These are phyloP conservation scores for Eudorcas thomsonii DNA, from an alignment of 2,113 vertebrate species.

Conservation along the genomic window DNA sequence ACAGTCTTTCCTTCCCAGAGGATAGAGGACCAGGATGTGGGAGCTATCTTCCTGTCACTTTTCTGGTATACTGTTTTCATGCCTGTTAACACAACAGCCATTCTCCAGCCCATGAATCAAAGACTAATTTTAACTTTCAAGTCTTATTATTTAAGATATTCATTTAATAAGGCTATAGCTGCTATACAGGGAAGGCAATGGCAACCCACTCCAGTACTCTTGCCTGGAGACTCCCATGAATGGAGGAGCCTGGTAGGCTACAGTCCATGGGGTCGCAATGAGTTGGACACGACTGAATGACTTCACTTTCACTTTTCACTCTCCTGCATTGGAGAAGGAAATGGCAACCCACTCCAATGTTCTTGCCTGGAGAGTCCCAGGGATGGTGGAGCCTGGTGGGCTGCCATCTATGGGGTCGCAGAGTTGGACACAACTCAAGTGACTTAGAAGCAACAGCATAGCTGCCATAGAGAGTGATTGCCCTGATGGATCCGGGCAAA, in stretches of 20 bases:
- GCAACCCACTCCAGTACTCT: neutral
- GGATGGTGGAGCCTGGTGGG: too few relatives aligned
- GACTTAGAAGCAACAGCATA: too few relatives aligned
- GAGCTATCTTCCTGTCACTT: neutral
- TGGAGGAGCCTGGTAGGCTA: neutral
- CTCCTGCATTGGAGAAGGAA: neutral
- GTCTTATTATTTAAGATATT: neutral
- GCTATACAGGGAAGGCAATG: neutral
- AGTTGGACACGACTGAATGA: too few relatives aligned
- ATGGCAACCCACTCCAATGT: neutral
- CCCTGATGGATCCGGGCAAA: neutral
- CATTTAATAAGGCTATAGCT: neutral
- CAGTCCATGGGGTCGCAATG: too few relatives aligned
- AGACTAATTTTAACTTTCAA: neutral
- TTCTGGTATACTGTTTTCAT: neutral
- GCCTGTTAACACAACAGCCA: neutral
- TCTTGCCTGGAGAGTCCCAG: neutral
- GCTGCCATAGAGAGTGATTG: neutral
- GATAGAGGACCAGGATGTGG: neutral
- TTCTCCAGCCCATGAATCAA: neutral
- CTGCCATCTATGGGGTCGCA: neutral
- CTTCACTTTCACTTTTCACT: too few relatives aligned
- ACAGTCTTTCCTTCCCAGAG: neutral
- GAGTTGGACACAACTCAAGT: neutral
- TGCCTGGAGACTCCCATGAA: neutral